Conservation (phyloP, 2,113 vertebrate species). For the Neolamprologus longior region DNA sequence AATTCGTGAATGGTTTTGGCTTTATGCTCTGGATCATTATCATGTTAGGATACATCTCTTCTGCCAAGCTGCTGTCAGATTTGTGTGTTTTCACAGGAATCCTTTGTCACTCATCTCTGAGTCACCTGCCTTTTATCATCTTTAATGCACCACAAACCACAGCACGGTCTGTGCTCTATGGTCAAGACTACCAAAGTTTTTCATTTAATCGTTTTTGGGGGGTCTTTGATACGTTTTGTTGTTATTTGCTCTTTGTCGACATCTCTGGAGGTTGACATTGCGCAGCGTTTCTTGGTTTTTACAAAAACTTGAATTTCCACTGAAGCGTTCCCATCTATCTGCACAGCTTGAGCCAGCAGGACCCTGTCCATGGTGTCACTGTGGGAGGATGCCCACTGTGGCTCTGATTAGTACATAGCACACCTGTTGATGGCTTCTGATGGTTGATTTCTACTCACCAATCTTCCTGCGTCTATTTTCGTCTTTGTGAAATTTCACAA, state of each 20-base stretch:
- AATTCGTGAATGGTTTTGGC: not conserved
- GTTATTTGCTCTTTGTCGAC: not conserved
- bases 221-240: not conserved
- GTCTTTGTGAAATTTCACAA: not conserved
- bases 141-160: not conserved
- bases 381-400: not conserved
- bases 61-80: not conserved
- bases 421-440: not conserved
- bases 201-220: rapidly evolving
- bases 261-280: not conserved
- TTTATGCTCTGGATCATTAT: not conserved
- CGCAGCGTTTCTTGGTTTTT: not conserved
- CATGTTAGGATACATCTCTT: not conserved
- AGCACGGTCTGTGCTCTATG: not conserved
- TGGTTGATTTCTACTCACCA: not conserved
- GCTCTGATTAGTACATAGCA: not conserved
- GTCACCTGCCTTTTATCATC: not conserved
- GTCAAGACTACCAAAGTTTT: not conserved
- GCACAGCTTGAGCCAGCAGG: not conserved
- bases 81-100: not conserved
- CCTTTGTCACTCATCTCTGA: not conserved
- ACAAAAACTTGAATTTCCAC: not conserved
- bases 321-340: not conserved
- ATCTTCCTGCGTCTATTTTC: not conserved
- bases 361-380: not conserved